Base-by-base conservation (phyloP, 1,140 invertebrate genomes). In the Mylabris phalerata region DNA sequence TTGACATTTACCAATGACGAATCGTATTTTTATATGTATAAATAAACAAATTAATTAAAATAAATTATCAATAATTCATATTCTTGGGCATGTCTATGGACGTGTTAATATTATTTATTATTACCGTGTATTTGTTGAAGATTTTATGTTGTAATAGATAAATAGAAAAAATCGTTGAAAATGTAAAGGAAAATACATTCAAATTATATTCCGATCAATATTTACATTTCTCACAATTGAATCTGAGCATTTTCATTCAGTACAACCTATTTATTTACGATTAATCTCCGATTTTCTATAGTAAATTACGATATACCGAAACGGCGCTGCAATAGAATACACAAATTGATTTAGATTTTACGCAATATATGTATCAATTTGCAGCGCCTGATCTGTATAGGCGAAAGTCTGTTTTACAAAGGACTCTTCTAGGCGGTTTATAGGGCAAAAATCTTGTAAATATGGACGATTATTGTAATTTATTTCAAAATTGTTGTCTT, bases 191-290 rank as follows among this genome's bases (percentile, higher is more conserved):
- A 32, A 32, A 19, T 19, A 19, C 19, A 19, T 19, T 32, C 19
- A 44, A 38, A 13, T 45, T 13, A n/a, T 40, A 52, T 11, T 25
- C n/a, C 2, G n/a, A 45, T 54, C 51, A 54, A 45, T 54, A 54
- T 54, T 54, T 54, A 45, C 38, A 54, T 54, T 54, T 54, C 51
- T 54, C 51, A 54, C 51, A 54, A 32, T 48, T 52, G 50, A 43
- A 27, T 42, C 9, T 11, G 41, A 50, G 13, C 39, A 32, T 39
- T 25, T 41, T 46, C 10, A 38, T 32, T 38, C 11, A 54, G 32
- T 46, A 38, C 46, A 42, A 45, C 44, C 25, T 11, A 11, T 50
- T 19, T 39, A 32, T 39, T 38, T 46, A 54, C 44, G 46, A 54
- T 46, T 54, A 2, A 19, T 19, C 19, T 19, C 19, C 1, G 19